Evolutionary conservation across 1,140 invertebrate species (phyloP).

Genomic region (Drosophila prosaltans): DNA sequence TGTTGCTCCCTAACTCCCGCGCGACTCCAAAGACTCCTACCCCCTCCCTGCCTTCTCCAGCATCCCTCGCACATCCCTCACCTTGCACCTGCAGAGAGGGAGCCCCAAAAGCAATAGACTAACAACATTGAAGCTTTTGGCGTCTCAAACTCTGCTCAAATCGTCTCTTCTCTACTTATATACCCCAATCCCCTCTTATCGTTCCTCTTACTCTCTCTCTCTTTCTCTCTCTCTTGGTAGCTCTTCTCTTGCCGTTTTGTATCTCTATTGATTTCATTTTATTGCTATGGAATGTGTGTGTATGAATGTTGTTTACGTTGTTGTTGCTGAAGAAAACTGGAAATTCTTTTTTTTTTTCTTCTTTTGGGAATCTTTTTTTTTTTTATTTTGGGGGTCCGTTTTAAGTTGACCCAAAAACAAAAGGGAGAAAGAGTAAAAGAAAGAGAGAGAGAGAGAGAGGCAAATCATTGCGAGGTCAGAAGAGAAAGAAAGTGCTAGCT

Average conservation of each 20-base stretch:
- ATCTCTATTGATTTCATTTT: slow-evolving; percentile 70
- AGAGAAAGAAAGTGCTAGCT: slow-evolving; percentile 1
- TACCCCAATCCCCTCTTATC: slow-evolving; percentile 19
- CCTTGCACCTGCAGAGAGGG: slow-evolving; percentile 23
- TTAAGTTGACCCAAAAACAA: slow-evolving; percentile 69
- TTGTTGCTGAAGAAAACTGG: slow-evolving; percentile 56
- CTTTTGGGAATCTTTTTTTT: slow-evolving; percentile 29
- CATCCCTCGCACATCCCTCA: not conserved
- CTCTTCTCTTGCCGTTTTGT: slow-evolving; percentile 11
- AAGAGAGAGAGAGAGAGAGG: not conserved
- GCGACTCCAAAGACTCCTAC: too few relatives aligned
- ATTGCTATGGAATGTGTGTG: slow-evolving; percentile 61
- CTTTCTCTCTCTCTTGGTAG: slow-evolving; percentile 5
- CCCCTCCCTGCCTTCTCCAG: too few relatives aligned
- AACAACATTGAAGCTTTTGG: slow-evolving; percentile 34
- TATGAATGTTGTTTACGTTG: slow-evolving; percentile 16
- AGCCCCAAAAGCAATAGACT: slow-evolving; percentile 22
- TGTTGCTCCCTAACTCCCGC: slow-evolving; percentile 29
- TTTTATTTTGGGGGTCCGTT: slow-evolving; percentile 38
- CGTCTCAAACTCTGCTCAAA: slow-evolving; percentile 4
- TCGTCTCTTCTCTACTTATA: slow-evolving; percentile 13
- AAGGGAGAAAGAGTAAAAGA: slow-evolving; percentile 34
- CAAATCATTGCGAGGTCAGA: not conserved
- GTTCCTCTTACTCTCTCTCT: slow-evolving; percentile 10
- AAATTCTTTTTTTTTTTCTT: slow-evolving; percentile 48